Evolutionary conservation across 2,113 vertebrate genomes (phyloP).

Genomic region (Neolamprologus modestus): DNA sequence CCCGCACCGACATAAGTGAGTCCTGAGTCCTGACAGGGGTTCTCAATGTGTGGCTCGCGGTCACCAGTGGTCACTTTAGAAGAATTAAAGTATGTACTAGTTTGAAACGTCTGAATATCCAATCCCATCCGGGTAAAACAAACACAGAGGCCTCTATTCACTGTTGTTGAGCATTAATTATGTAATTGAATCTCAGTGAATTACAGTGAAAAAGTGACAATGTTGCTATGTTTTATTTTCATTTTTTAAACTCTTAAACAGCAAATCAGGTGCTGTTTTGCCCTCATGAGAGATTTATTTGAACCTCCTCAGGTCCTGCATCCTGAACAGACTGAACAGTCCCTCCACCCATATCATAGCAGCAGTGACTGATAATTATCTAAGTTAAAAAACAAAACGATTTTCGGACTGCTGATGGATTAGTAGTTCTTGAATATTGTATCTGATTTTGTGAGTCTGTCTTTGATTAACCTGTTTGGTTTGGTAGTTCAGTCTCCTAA

Average conservation of each 20-base stretch:
- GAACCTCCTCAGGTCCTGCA: not conserved
- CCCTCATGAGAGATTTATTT: not conserved
- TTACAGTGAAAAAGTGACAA: not conserved
- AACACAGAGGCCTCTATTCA: not conserved
- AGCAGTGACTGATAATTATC: not conserved
- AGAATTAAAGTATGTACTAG: not conserved
- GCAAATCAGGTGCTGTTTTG: not conserved
- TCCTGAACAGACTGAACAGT: not conserved
- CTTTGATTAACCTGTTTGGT: not conserved
- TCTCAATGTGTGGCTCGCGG: not conserved
- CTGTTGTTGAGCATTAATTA: rapidly evolving
- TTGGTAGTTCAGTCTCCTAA: not conserved
- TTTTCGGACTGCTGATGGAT: not conserved
- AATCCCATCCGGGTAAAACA: not conserved
- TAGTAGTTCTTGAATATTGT: not conserved
- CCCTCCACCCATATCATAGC: not conserved
- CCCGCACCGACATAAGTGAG: conserved; percentile 71
- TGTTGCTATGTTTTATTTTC: not conserved
- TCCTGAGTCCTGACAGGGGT: conserved; percentile 17
- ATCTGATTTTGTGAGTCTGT: not conserved
- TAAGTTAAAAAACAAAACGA: not conserved
- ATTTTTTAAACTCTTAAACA: not conserved
- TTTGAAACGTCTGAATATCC: not conserved
- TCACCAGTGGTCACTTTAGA: not conserved
- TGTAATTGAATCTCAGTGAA: not conserved